phyloP scores from a whole-genome alignment of 92 coral and sea anemone genomes.

The Actinostola sp. region DNA sequence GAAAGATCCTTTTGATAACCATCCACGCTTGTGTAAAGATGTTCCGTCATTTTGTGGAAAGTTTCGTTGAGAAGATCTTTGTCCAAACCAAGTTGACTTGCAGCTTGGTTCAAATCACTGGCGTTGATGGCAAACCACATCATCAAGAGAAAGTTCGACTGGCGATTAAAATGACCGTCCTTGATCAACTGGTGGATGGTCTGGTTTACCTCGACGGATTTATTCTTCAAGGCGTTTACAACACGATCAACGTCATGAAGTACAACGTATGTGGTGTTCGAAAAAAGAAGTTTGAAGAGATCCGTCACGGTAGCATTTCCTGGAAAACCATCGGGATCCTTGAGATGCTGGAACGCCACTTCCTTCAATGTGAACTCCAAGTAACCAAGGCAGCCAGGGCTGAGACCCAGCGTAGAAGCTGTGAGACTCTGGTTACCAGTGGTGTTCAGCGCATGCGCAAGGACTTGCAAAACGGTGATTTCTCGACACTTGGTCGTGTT shows the following conservation, averaged over 20 bases:
- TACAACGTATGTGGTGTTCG: conserved; percentile 4
- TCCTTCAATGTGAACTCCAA: conserved; percentile 22
- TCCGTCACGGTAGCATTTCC: conserved; percentile 15
- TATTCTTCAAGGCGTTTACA: background rate
- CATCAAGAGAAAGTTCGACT: background rate
- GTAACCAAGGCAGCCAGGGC: background rate
- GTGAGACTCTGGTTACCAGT: conserved; percentile 6
- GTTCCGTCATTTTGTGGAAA: conserved; percentile 25
- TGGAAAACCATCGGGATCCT: background rate
- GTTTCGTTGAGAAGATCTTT: conserved; percentile 23
- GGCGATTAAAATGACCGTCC: background rate
- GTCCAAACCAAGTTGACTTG: background rate
- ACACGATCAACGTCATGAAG: background rate
- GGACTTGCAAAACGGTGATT: conserved; percentile 8
- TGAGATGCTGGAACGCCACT: conserved; percentile 15
- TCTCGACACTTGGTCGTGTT: background rate
- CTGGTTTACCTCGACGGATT: background rate
- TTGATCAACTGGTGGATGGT: conserved; percentile 5
- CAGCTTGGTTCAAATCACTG: background rate
- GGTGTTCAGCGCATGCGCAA: conserved; percentile 19
- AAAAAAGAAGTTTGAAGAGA: background rate
- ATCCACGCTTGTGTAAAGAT: conserved; percentile 7
- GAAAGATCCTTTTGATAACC: conserved; percentile 18
- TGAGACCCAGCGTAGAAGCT: background rate
- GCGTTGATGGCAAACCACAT: conserved; percentile 14